Percentiles rank a stretch among this genome's conserved stretches.
These are phyloP conservation scores for Incurvaria masculella DNA, from an alignment of 2,888 invertebrate genomes.

Conservation along the genomic window DNA sequence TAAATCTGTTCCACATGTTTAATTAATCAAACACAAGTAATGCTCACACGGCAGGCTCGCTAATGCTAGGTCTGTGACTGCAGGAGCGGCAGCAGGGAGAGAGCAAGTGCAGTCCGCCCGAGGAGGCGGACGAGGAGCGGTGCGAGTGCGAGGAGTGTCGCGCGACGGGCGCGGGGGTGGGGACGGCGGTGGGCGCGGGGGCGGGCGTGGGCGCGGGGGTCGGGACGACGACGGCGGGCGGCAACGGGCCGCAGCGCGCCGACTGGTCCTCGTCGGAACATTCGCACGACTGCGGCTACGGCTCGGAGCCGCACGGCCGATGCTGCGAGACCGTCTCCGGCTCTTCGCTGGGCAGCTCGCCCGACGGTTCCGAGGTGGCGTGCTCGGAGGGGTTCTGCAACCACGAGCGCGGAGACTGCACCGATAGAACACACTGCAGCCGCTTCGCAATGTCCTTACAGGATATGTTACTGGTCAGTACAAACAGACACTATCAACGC, in stretches of 20 bases:
- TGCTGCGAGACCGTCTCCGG: constrained; percentile 65
- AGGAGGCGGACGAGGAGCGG: constrained; percentile 47
- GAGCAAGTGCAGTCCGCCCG: constrained; percentile 38
- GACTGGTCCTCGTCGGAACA: constrained; percentile 59
- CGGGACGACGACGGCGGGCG: neutral
- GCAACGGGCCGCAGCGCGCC: neutral
- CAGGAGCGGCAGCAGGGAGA: constrained; percentile 39
- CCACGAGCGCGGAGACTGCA: constrained; percentile 59
- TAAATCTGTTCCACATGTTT: no score
- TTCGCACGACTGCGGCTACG: constrained; percentile 84
- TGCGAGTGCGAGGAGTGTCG: constrained; percentile 51
- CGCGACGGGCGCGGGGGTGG: neutral
- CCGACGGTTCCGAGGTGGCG: constrained; percentile 87
- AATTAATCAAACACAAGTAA: no score
- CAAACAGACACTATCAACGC: neutral
- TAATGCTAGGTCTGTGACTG: no score
- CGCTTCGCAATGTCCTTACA: constrained; percentile 64
- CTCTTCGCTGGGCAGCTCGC: constrained; percentile 79
- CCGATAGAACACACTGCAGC: constrained; percentile 38
- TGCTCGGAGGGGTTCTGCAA: constrained; percentile 88
- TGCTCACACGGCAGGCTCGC: no score
- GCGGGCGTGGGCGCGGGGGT: neutral
- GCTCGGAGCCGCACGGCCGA: constrained; percentile 78
- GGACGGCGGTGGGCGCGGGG: no score
- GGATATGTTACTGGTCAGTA: constrained; percentile 75